A percentile compares a stretch with the other conserved stretches of the same genome.
These are phyloP conservation scores for Chrysochloris asiatica DNA, from an alignment of 2,113 vertebrate species.

Conservation along the genomic window DNA sequence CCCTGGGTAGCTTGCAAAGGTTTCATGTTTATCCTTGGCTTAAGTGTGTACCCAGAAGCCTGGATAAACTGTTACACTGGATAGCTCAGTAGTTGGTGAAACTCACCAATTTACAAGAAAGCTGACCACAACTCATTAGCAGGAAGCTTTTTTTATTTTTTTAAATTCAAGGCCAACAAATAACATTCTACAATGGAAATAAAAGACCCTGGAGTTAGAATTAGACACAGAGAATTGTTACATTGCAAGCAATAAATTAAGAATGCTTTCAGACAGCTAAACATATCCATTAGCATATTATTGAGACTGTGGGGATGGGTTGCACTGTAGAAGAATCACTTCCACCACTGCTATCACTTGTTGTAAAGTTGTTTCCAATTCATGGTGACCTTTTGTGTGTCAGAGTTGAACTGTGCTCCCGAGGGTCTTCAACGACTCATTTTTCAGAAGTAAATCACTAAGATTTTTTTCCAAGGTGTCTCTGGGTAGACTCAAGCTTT, in stretches of 20 bases:
- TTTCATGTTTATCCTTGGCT: slow-evolving; percentile 60
- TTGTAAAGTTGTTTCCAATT: too few relatives aligned
- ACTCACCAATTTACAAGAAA: not conserved
- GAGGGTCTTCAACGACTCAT: not conserved
- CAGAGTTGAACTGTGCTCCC: not conserved
- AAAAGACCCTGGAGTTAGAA: not conserved
- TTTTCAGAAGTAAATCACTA: not conserved
- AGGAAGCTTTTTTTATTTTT: not conserved
- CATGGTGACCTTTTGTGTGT: not conserved
- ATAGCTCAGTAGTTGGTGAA: not conserved
- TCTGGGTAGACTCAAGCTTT: not conserved
- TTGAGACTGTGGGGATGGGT: not conserved
- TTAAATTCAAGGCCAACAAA: not conserved
- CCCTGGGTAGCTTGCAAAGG: slow-evolving; percentile 46
- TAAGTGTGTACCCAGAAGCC: slow-evolving; percentile 49
- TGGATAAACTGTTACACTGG: slow-evolving; percentile 55
- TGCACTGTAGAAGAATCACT: not conserved
- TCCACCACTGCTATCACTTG: not conserved
- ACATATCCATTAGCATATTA: not conserved
- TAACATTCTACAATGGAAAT: not conserved
- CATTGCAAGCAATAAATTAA: not conserved
- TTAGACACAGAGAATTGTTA: not conserved
- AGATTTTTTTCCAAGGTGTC: not conserved
- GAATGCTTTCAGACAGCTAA: not conserved
- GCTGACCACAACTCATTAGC: not conserved